Evolutionary conservation across 2,888 invertebrate species (phyloP).

Genomic region (Mimas tiliae): DNA sequence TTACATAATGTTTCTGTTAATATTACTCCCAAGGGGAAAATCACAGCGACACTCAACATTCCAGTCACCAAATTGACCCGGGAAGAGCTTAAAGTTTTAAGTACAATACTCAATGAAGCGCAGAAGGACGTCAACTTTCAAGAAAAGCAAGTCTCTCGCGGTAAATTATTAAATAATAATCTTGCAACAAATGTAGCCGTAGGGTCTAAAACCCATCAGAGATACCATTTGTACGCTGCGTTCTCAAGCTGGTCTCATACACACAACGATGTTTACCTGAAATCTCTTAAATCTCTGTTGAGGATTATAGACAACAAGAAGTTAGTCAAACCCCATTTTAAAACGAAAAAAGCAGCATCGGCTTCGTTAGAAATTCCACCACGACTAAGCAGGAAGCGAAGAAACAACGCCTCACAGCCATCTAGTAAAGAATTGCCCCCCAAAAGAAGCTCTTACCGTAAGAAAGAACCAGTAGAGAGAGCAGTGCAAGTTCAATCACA

Average conservation of each 20-base stretch:
- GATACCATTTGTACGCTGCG: background rate
- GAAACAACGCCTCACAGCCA: too few species aligned
- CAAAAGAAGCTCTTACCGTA: too few species aligned
- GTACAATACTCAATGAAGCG: slow-evolving; percentile 7
- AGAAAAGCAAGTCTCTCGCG: background rate
- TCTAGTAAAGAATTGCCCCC: too few species aligned
- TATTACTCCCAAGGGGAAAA: slow-evolving; percentile 30
- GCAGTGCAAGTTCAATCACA: too few species aligned
- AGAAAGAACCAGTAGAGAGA: too few species aligned
- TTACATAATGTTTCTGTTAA: slow-evolving; percentile 41
- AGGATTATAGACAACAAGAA: background rate
- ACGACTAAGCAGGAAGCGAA: too few species aligned
- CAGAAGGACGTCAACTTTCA: slow-evolving; percentile 13
- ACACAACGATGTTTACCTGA: background rate
- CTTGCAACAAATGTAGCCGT: background rate
- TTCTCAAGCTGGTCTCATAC: background rate
- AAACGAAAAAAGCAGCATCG: background rate
- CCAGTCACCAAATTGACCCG: background rate
- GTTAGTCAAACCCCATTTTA: background rate
- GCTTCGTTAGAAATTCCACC: too few species aligned
- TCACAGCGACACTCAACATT: slow-evolving; percentile 1
- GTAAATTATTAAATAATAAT: background rate
- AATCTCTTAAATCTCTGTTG: background rate
- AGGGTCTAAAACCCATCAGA: background rate
- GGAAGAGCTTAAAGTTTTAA: slow-evolving; percentile 20